Evolutionary conservation across 2,113 vertebrate genomes (phyloP).

Genomic region (Scytalopus superciliaris): DNA sequence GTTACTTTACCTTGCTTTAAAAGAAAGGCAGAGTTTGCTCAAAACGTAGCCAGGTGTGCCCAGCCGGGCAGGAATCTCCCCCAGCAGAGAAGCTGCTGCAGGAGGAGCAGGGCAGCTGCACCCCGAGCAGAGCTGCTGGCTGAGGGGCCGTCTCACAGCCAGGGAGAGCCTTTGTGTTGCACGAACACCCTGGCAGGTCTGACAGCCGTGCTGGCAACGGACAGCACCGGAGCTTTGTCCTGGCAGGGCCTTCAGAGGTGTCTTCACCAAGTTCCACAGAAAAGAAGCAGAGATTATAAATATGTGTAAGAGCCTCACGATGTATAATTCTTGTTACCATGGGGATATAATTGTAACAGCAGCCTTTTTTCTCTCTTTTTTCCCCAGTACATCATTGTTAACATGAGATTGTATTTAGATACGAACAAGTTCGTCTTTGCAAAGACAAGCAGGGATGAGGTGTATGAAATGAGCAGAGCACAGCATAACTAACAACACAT

Average conservation of each 20-base stretch:
- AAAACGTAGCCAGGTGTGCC: neutral
- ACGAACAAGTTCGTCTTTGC: neutral
- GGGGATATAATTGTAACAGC: constrained; percentile 17
- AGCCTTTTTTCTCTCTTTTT: neutral
- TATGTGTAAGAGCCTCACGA: neutral
- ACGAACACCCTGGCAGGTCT: neutral
- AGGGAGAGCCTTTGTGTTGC: neutral
- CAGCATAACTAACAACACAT: neutral
- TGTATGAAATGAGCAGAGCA: neutral
- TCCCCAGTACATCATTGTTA: neutral
- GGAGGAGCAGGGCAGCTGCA: neutral
- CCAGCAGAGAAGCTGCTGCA: neutral
- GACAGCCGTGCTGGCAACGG: neutral
- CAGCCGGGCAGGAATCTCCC: neutral
- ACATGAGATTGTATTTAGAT: constrained; percentile 13
- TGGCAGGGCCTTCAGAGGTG: neutral
- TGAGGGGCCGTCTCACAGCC: neutral
- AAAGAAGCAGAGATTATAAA: neutral
- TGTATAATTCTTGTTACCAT: constrained; percentile 25
- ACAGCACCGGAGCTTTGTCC: neutral
- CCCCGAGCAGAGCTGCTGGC: neutral
- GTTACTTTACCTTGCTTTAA: neutral
- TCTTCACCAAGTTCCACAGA: neutral
- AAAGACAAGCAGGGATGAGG: neutral
- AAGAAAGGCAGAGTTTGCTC: neutral